Evolutionary conservation across 2,888 invertebrate genomes (phyloP).

Genomic region (Atethmia centrago): DNA sequence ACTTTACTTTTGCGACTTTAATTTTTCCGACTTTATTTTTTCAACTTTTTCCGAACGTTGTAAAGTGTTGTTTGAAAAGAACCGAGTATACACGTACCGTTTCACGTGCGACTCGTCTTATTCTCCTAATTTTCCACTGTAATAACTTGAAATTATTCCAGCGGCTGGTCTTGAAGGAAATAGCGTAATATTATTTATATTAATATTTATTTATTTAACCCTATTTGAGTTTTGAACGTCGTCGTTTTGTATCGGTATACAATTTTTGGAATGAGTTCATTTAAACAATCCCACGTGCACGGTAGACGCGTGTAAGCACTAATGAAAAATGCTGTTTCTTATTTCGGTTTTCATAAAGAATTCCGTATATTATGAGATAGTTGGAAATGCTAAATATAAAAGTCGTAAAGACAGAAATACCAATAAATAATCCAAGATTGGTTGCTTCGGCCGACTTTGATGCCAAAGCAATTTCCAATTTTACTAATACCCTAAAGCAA

Average conservation of each 20-base stretch:
- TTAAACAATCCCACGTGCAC: neutral
- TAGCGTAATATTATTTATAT: constrained; percentile 70
- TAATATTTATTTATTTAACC: constrained; percentile 58
- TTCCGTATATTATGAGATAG: neutral
- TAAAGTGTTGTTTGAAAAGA: constrained; percentile 63
- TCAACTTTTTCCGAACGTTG: constrained; percentile 28
- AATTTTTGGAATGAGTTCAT: constrained; percentile 19
- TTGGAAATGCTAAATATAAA: neutral
- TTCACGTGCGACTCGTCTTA: constrained; percentile 68
- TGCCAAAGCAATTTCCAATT: neutral
- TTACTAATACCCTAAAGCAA: too few species aligned
- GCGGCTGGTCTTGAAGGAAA: constrained; percentile 61
- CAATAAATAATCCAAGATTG: neutral
- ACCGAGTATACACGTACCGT: constrained; percentile 62
- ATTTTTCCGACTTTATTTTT: constrained; percentile 37
- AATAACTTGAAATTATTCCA: constrained; percentile 73
- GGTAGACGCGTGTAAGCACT: neutral
- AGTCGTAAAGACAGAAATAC: neutral
- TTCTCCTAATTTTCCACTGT: constrained; percentile 73
- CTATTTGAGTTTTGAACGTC: constrained; percentile 58
- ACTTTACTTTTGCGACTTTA: constrained; percentile 36
- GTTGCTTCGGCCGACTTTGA: neutral
- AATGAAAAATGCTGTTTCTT: neutral
- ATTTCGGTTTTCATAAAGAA: neutral
- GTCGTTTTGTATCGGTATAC: constrained; percentile 45